Base-by-base conservation (phyloP, 1,140 invertebrate genomes). In the Lutraria rhynchaena region DNA sequence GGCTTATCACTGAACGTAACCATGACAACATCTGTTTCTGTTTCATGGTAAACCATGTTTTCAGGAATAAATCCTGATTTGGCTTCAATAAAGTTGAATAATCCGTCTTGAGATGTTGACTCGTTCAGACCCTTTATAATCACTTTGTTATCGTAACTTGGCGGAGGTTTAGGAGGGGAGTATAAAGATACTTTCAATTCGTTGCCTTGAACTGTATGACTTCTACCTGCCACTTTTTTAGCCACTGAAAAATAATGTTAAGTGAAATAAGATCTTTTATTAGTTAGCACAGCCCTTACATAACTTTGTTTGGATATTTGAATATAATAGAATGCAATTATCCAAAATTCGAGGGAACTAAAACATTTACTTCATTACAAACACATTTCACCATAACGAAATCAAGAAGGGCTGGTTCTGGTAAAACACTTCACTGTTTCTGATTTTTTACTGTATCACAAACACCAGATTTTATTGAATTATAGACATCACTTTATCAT, bases 61-160 rank as follows among this genome's bases (percentile, higher is more conserved):
- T 51, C 60, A 29, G 41, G 41, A 27, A 74, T 41, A 60, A n/a
- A 67, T 49, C 19, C 58, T n/a, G 35, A 41, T 55, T 33, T 35
- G 11, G 35, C 71, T 41, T 74, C 71, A 7, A 82, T 35, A 35
- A 63, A 73, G 33, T 73, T 71, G n/a, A 60, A 57, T 53, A 82
- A 31, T 22, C 69, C 44, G 15, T 74, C 69, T 31, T 74, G 33
- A 22, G 80, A 74, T 65, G 69, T 74, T 11, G 29, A 55, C 17
- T 41, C n/a, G 44, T 82, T 51, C 29, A 82, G 41, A 24, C 70
- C 80, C 74, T 65, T 77, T 24, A 77, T n/a, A 7, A 77, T 44
- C 0, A 65, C 17, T 22, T 65, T 77, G 49, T 77, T 65, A 1
- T 46, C 33, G 29, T 77, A 77, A 24, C 22, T 37, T 19, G 61